Base-by-base conservation (phyloP, 2,888 invertebrate species). In the Leptinotarsa rubiginosa region DNA sequence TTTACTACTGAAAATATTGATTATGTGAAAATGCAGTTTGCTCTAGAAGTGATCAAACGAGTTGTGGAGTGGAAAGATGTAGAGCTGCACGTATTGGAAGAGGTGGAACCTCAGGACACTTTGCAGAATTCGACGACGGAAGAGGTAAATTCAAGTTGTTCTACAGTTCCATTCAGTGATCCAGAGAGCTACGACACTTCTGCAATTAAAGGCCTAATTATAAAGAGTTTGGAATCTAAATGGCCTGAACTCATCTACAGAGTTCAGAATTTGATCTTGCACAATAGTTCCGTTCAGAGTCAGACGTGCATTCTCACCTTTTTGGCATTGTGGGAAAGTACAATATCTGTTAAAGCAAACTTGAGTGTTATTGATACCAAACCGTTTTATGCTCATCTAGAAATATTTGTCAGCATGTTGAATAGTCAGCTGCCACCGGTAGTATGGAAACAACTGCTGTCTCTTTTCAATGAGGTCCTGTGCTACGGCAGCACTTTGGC, bases 401-500 rank as follows among this genome's bases (percentile, higher is more conserved):
- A 96, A 81, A 92, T 93, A 82, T 94, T 96, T 87, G 94, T 95
- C 16, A 91, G 93, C 75, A 88, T 94, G 75, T 89, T 90, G 75
- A 87, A 92, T 64, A 93, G 91, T 85, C 89, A 92, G 80, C 88
- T 96, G n/a, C 94, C 96, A 0, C 92, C 94, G 77, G 91, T 95
- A 66, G 92, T 96, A 80, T 96, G 96, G 92, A 93, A 94, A 82
- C 95, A 96, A 87, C 89, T 96, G 83, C 87, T 97, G 76, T 94
- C 94, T 81, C 89, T 97, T 49, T 96, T 96, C 82, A 96, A 96
- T 87, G 96, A 97, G 88, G 96, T 96, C 12, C 88, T 97, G 69
- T 97, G 97, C 87, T 97, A 97, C 86, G 96, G 96, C 3, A 96
- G 96, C 79, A 97, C 97, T 49, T 88, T 97, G 81, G 96, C 96